phyloP scores from a whole-genome alignment of 2,888 invertebrate genomes.

The Enchytraeus crypticus region DNA sequence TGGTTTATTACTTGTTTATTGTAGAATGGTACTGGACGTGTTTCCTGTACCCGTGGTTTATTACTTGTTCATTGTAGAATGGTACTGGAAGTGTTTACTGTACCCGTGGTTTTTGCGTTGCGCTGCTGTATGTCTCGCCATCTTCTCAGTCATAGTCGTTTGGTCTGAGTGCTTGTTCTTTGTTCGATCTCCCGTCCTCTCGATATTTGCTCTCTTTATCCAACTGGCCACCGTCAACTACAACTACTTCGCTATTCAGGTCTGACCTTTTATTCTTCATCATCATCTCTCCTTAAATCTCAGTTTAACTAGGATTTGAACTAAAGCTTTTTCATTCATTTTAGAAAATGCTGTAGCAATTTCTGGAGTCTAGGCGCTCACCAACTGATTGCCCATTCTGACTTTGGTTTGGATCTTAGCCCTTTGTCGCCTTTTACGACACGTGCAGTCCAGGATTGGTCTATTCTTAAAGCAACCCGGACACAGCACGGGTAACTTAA shows the following conservation, averaged over 20 bases:
- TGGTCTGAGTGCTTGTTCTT: slow-evolving; percentile 99
- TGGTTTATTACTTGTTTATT: slow-evolving; percentile 4
- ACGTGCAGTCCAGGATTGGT: too few relatives aligned
- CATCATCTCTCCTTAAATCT: too few relatives aligned
- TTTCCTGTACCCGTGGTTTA: slow-evolving; percentile 56
- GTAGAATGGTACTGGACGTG: slow-evolving; percentile 78
- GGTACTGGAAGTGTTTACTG: slow-evolving; percentile 89
- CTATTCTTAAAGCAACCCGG: too few relatives aligned
- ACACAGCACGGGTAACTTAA: background rate
- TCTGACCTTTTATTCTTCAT: too few relatives aligned
- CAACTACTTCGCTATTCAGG: slow-evolving; percentile 89
- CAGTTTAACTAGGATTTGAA: too few relatives aligned
- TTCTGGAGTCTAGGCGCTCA: too few relatives aligned
- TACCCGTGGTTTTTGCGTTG: slow-evolving; percentile 68
- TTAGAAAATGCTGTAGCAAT: too few relatives aligned
- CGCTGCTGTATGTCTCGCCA: slow-evolving; percentile 57
- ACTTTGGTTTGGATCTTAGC: too few relatives aligned
- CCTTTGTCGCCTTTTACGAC: too few relatives aligned
- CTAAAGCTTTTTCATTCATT: too few relatives aligned
- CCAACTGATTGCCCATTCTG: too few relatives aligned
- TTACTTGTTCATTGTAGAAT: slow-evolving; percentile 59
- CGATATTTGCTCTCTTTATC: slow-evolving; percentile 89
- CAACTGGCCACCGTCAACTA: slow-evolving; percentile 69
- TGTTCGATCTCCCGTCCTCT: slow-evolving; percentile 78
- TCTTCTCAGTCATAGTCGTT: slow-evolving; percentile 82